Evolutionary conservation across 2,113 vertebrate genomes (phyloP).

Genomic region (Cyprinus carpio): DNA sequence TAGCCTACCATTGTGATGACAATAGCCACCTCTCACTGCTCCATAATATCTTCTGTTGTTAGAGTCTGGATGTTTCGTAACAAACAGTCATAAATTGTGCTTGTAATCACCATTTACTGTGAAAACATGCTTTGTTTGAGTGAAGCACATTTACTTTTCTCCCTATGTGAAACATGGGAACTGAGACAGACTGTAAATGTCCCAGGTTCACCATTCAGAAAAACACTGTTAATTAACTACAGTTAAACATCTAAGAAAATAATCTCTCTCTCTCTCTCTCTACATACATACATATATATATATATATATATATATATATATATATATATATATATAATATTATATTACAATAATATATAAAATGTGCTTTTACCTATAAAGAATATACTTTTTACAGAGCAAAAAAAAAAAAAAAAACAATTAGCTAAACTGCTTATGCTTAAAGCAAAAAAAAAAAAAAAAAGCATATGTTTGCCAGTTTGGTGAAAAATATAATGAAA

Average conservation of each 20-base stretch:
- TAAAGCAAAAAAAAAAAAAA: too few species aligned
- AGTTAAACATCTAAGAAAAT: neutral
- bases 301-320: too few species aligned
- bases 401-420: too few species aligned
- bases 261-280: too few species aligned
- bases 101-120: slow-evolving; percentile 62
- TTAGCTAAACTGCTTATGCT: too few species aligned
- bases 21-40: slow-evolving; percentile 13
- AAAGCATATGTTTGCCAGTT: neutral
- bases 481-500: too few species aligned
- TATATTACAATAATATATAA: too few species aligned
- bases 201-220: neutral
- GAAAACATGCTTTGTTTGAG: slow-evolving; percentile 58
- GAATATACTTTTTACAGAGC: too few species aligned
- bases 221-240: neutral
- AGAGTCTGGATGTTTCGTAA: slow-evolving; percentile 41
- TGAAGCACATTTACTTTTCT: slow-evolving; percentile 28
- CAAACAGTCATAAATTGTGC: slow-evolving; percentile 27
- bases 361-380: too few species aligned
- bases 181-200: neutral
- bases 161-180: neutral
- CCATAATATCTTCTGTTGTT: slow-evolving; percentile 25
- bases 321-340: too few species aligned
- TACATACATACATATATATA: too few species aligned
- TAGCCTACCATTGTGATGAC: neutral